Base-by-base conservation (phyloP, 2,888 invertebrate species). In the Napeogenes sylphis region DNA sequence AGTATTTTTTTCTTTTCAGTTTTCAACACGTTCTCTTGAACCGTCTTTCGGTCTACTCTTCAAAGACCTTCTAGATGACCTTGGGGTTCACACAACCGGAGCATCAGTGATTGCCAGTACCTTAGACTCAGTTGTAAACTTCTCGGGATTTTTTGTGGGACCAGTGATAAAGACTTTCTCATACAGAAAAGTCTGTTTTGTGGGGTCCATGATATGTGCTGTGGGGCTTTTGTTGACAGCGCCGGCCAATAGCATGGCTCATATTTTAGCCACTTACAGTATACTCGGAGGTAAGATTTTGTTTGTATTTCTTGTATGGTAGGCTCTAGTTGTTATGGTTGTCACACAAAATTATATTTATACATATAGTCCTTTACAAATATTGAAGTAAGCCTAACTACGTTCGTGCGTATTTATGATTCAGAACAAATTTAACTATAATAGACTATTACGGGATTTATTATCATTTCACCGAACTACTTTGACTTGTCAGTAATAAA, bases 21-120 rank as follows among this genome's bases (percentile, higher is more conserved):
- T 96, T 79, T 95, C 95, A 67, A 94, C 95, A 58, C 92, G 95
- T 76, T 94, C 95, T 33, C 91, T 96, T 75, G 96, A 96, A 81
- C 95, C 95, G 60, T 95, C 95, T 2, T 95, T 95, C 76, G 95
- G 95, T 55, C 88, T 95, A 59, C 91, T 95, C n/a, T 95, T 95
- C 79, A 94, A 94, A 72, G 95, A 95, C 80, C 85, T 94, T 46
- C 83, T 95, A 60, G 90, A 90, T 62, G 93, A 94, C 63, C 90
- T 95, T 45, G 90, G 92, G n/a, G 94, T 95, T 56, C 93, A 93
- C 70, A 95, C 95, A 2, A 95, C 95, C 0, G 94, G 95, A 54
- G 94, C 95, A 0, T 93, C 95, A 4, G 84, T 95, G 60, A 95
- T 95, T 72, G 94, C 94, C 85, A 94, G 95, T 82, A 93, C 94